phyloP scores from a whole-genome alignment of 2,113 vertebrate genomes.

The Notiomystis cincta region DNA sequence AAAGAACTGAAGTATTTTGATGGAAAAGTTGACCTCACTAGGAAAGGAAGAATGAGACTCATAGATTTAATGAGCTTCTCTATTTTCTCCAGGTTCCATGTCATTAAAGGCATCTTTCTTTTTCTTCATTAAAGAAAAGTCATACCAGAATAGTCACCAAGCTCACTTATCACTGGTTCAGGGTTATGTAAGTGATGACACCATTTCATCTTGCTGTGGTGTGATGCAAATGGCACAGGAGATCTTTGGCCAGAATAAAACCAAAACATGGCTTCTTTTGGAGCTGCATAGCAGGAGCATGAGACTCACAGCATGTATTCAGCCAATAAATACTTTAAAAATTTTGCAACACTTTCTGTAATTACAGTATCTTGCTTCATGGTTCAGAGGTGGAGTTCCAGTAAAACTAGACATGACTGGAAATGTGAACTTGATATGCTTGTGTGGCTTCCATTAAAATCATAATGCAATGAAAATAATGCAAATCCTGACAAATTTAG shows the following conservation, averaged over 20 bases:
- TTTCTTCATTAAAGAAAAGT: not conserved
- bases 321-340: not conserved
- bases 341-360: not conserved
- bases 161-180: not conserved
- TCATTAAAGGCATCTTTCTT: not conserved
- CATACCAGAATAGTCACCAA: not conserved
- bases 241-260: not conserved
- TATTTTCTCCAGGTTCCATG: not conserved
- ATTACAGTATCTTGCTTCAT: not conserved
- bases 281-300: fast-evolving
- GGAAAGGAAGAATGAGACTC: not conserved
- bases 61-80: not conserved
- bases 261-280: not conserved
- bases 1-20: not conserved
- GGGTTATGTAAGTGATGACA: not conserved
- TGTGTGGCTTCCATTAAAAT: not conserved
- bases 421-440: not conserved
- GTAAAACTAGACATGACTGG: not conserved
- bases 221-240: not conserved
- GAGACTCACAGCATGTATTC: not conserved
- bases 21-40: not conserved
- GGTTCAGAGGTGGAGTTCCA: not conserved
- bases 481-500: not conserved
- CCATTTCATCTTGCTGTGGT: not conserved
- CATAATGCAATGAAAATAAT: not conserved